Conservation (phyloP, 1,140 invertebrate genomes). For the Agrypnia vestita region DNA sequence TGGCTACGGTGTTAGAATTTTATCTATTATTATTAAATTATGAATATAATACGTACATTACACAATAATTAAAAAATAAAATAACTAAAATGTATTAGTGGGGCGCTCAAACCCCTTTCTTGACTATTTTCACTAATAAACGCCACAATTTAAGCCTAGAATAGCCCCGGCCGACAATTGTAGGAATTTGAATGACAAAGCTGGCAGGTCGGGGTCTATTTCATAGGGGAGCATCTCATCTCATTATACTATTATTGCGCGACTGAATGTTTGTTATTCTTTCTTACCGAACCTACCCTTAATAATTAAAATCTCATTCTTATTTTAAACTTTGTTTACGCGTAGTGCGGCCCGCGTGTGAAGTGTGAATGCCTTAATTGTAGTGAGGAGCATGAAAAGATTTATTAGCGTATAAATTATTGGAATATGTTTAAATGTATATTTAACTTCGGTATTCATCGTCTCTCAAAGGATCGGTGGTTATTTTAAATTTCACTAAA, state of each 20-base stretch:
- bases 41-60: no score
- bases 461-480: no score
- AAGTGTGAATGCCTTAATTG: no score
- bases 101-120: slow-evolving; percentile 14
- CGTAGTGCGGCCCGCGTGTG: neutral
- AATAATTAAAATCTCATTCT: slow-evolving; percentile 18
- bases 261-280: slow-evolving; percentile 32
- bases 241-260: slow-evolving; percentile 2
- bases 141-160: slow-evolving; percentile 51
- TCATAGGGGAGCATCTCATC: neutral
- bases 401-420: no score
- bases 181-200: slow-evolving; percentile 29
- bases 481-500: no score
- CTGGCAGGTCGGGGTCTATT: neutral
- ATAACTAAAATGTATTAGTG: no score
- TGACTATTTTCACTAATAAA: slow-evolving; percentile 57
- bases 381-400: no score
- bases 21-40: no score
- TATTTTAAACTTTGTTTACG: slow-evolving; percentile 5
- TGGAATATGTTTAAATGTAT: no score
- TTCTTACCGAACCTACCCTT: neutral
- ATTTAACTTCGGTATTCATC: no score
- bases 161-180: slow-evolving; percentile 29
- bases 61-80: no score
- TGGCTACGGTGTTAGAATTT: no score